A percentile compares a stretch with the other conserved stretches of the same genome.
phyloP scores from a whole-genome alignment of 2,113 vertebrate species.

The Xiphophorus couchianus region DNA sequence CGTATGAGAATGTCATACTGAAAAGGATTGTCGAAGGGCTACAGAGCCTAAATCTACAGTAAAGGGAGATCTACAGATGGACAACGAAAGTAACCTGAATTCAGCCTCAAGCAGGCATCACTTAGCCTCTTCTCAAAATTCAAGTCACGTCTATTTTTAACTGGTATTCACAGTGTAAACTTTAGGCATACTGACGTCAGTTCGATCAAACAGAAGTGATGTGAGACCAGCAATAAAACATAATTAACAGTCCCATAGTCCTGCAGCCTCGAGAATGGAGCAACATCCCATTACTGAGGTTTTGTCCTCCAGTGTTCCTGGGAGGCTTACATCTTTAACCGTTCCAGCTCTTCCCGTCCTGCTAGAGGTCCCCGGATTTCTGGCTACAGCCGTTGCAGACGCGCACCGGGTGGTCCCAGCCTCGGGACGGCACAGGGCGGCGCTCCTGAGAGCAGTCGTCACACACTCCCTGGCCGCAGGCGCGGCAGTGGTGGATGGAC shows the following conservation, averaged over 20 bases:
- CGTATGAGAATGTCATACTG: slow-evolving; percentile 17
- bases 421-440: slow-evolving; percentile 91
- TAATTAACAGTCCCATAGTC: slow-evolving; percentile 18
- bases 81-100: slow-evolving; percentile 25
- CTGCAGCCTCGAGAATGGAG: slow-evolving; percentile 14
- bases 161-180: slow-evolving; percentile 61
- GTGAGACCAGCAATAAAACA: slow-evolving; percentile 17
- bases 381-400: slow-evolving; percentile 94
- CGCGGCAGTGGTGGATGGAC: slow-evolving; percentile 97
- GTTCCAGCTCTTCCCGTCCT: background rate
- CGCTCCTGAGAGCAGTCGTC: slow-evolving; percentile 92
- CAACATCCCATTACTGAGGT: slow-evolving; percentile 4
- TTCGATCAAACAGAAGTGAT: slow-evolving; percentile 11
- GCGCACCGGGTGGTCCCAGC: slow-evolving; percentile 97
- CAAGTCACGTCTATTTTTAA: slow-evolving; percentile 25
- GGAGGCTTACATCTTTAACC: background rate
- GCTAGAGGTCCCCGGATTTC: slow-evolving; percentile 96
- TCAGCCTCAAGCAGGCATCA: slow-evolving; percentile 4
- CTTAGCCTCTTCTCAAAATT: slow-evolving; percentile 16
- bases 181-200: slow-evolving; percentile 45
- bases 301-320: slow-evolving; percentile 25
- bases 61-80: background rate
- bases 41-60: slow-evolving; percentile 19
- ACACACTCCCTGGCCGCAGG: slow-evolving; percentile 97
- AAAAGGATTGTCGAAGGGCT: slow-evolving; percentile 41